A percentile compares a stretch with the other conserved stretches of the same genome.
Evolutionary conservation across 1,140 invertebrate genomes (phyloP).

Genomic region (Mycetomoellerius zeteki): DNA sequence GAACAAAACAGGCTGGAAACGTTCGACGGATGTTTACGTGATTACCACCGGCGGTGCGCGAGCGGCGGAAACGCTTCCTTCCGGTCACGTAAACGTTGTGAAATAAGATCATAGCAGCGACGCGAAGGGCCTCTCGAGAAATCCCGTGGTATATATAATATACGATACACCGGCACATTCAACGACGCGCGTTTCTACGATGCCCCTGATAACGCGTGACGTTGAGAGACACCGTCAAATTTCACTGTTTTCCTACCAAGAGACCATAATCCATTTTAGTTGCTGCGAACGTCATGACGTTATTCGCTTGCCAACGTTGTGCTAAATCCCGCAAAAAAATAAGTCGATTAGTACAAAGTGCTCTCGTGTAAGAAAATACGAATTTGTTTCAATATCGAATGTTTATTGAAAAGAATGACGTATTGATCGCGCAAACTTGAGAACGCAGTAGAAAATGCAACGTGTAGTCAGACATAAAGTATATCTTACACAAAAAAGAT

Average conservation of each 20-base stretch:
- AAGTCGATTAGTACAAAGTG: slow-evolving; percentile 4
- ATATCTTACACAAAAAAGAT: background rate
- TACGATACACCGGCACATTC: slow-evolving; percentile 1
- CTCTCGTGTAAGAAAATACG: background rate
- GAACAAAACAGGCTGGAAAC: slow-evolving; percentile 25
- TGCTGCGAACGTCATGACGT: slow-evolving; percentile 2
- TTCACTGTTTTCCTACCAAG: slow-evolving; percentile 42
- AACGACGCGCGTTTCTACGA: slow-evolving; percentile 29
- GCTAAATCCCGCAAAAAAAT: background rate
- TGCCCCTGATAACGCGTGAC: slow-evolving; percentile 23
- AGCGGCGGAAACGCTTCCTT: slow-evolving; percentile 23
- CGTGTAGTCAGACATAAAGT: background rate
- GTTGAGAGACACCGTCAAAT: slow-evolving; percentile 52
- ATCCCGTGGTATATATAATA: background rate
- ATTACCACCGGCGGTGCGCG: slow-evolving; percentile 16
- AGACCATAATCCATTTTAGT: slow-evolving; percentile 42
- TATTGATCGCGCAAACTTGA: background rate
- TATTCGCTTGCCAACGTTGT: slow-evolving; percentile 38
- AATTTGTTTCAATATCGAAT: slow-evolving; percentile 6
- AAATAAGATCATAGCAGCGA: slow-evolving; percentile 22
- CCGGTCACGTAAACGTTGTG: slow-evolving; percentile 56
- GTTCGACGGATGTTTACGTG: slow-evolving; percentile 52
- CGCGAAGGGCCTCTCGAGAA: slow-evolving; percentile 10
- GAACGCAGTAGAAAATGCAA: background rate
- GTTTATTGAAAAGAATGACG: background rate